Evolutionary conservation across 1,140 invertebrate species (phyloP).

Genomic region (Leptestheria dahalacensis): DNA sequence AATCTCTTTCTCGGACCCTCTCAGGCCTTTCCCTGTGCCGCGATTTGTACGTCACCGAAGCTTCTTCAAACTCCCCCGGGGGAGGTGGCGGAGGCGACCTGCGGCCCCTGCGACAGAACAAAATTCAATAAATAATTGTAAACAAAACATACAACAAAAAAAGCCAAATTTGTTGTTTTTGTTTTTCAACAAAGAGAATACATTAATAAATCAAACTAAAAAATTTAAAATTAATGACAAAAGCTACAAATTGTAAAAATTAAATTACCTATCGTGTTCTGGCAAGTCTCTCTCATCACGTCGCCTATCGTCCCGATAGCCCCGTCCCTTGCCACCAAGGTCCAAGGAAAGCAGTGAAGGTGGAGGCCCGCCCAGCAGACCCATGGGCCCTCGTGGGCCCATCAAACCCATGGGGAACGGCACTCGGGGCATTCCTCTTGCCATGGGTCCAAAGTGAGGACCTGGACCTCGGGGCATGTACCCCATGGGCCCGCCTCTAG

Average conservation of each 20-base stretch:
- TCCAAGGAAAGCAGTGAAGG: slow-evolving; percentile 4
- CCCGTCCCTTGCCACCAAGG: slow-evolving; percentile 1
- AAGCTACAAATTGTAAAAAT: too few relatives aligned
- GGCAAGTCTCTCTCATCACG: background rate
- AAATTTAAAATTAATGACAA: too few relatives aligned
- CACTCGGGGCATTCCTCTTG: slow-evolving; percentile 1
- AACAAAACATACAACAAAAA: background rate
- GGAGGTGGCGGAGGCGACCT: slow-evolving; percentile 6
- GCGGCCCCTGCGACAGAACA: background rate
- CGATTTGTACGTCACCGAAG: slow-evolving; percentile 4
- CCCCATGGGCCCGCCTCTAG: slow-evolving; percentile 4
- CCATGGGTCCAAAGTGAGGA: slow-evolving; percentile 4
- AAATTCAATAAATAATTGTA: too few relatives aligned
- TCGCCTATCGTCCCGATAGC: slow-evolving; percentile 6
- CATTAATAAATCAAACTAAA: too few relatives aligned
- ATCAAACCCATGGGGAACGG: background rate
- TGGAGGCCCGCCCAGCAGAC: slow-evolving; percentile 1
- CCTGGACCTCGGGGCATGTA: background rate
- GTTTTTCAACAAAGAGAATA: too few relatives aligned
- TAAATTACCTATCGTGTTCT: background rate
- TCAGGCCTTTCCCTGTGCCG: slow-evolving; percentile 15
- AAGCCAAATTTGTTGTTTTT: background rate
- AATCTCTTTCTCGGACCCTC: slow-evolving; percentile 14
- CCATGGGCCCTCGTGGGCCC: slow-evolving; percentile 7
- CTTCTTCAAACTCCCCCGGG: slow-evolving; percentile 7